These are phyloP conservation scores for Maccullochella peelii DNA, from an alignment of 2,113 vertebrate species.

Conservation along the genomic window DNA sequence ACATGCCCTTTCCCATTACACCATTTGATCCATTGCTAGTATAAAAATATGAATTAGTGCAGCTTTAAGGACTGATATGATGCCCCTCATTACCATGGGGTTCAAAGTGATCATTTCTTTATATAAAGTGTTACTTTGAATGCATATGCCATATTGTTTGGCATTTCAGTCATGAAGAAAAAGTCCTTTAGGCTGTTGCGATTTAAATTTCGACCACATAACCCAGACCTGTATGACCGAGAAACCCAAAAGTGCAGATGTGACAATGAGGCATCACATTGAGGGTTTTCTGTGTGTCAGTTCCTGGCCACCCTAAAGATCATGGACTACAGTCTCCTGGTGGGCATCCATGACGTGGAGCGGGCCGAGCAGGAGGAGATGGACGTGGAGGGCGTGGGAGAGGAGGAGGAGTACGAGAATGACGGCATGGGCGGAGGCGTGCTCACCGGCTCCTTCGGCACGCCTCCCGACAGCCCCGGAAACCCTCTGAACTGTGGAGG, in stretches of 20 bases:
- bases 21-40: background rate
- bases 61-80: background rate
- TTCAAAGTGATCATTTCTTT: too few species aligned
- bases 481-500: constrained; percentile 93
- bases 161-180: background rate
- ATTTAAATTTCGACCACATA: background rate
- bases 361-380: constrained; percentile 96
- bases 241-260: background rate
- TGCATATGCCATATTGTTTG: background rate
- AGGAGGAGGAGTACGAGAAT: constrained; percentile 93
- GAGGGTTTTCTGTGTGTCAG: constrained; percentile 71
- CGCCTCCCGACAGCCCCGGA: constrained; percentile 92
- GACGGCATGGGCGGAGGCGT: constrained; percentile 87
- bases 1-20: background rate
- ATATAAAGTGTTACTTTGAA: background rate
- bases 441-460: constrained; percentile 91
- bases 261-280: background rate
- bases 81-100: background rate
- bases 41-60: background rate
- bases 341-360: constrained; percentile 96
- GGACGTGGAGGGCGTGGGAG: constrained; percentile 90
- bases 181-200: background rate
- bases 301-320: constrained; percentile 96
- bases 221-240: background rate
- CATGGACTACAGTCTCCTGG: constrained; percentile 97